phyloP scores from a whole-genome alignment of 2,888 invertebrate species.

The Bimastos eiseni region DNA sequence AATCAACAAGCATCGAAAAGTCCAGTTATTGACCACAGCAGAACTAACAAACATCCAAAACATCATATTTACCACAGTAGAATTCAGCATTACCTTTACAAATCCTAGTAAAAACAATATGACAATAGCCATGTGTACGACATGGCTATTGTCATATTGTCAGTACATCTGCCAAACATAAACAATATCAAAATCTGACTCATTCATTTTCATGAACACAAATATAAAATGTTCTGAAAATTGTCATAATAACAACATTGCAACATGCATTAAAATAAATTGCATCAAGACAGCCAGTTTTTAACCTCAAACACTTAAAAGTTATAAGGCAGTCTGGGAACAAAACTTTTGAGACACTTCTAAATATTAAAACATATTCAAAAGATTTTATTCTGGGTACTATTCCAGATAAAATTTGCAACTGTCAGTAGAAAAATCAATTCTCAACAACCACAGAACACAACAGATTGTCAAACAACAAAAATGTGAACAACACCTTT shows the following conservation, averaged over 20 bases:
- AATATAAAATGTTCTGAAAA: neutral
- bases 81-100: neutral
- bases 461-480: neutral
- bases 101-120: neutral
- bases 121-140: neutral
- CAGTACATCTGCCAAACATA: neutral
- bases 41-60: neutral
- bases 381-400: neutral
- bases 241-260: neutral
- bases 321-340: neutral
- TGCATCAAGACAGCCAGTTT: neutral
- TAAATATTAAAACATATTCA: neutral
- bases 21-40: neutral
- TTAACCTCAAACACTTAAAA: conserved; percentile 13
- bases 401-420: neutral
- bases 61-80: neutral
- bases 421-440: conserved; percentile 1
- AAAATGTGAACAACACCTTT: neutral
- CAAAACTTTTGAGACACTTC: neutral
- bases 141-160: too few species aligned
- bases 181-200: neutral
- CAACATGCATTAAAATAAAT: neutral
- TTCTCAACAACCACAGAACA: conserved; percentile 13
- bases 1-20: too few species aligned
- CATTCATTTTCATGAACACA: neutral